Percentiles rank a stretch among this genome's conserved stretches.
phyloP scores from a whole-genome alignment of 2,797 vertebrate species.

The Arctocebus calabarensis region DNA sequence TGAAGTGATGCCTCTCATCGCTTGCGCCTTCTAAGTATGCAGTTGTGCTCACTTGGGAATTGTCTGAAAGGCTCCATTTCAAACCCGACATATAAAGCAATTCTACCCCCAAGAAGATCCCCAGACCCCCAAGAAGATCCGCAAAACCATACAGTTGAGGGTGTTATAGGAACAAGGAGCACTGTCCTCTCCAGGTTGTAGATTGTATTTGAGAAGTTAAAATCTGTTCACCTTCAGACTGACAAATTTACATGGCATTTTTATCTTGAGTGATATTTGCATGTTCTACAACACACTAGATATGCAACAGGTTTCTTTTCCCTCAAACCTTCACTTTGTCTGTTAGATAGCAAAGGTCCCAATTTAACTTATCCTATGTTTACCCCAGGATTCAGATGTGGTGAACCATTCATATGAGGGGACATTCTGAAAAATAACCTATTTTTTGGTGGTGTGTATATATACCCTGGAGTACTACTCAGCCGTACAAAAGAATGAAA shows the following conservation, averaged over 20 bases:
- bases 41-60: background rate
- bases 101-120: background rate
- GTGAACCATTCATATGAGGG: background rate
- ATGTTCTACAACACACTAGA: background rate
- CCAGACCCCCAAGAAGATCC: background rate
- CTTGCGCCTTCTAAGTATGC: background rate
- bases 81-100: background rate
- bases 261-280: background rate
- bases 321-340: background rate
- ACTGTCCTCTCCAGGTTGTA: background rate
- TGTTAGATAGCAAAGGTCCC: background rate
- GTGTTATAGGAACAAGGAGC: background rate
- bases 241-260: background rate
- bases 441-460: background rate
- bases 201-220: background rate
- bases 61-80: background rate
- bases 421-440: background rate
- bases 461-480: too few relatives aligned
- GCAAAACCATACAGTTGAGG: background rate
- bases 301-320: background rate
- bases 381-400: background rate
- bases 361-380: background rate
- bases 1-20: background rate
- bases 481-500: too few relatives aligned
- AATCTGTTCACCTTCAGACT: background rate